Evolutionary conservation across 2,888 invertebrate genomes (phyloP).

Genomic region (Nyleta sp.): DNA sequence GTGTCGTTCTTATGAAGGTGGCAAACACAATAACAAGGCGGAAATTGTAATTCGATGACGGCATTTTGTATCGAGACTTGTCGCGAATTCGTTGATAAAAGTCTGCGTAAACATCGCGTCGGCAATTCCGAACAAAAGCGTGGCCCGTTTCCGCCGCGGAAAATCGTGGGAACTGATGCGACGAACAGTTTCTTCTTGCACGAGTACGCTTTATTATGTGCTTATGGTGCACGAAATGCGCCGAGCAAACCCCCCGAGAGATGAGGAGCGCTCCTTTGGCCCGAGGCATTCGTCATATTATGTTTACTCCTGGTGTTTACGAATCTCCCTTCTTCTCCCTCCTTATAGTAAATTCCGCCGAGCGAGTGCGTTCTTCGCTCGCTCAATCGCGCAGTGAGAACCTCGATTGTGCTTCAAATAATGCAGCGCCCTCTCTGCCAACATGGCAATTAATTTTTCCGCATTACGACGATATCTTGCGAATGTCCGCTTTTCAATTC

Average conservation of each 20-base stretch:
- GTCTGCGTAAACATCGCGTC: slow-evolving; percentile 54
- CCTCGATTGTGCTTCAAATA: slow-evolving; percentile 56
- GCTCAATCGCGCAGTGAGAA: slow-evolving; percentile 49
- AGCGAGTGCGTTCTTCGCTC: slow-evolving; percentile 47
- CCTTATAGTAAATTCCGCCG: slow-evolving; percentile 54
- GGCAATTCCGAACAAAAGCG: slow-evolving; percentile 60
- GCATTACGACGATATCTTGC: slow-evolving; percentile 3
- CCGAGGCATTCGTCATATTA: slow-evolving; percentile 81
- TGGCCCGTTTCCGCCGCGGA: slow-evolving; percentile 64
- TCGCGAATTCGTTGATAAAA: slow-evolving; percentile 59
- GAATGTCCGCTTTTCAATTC: no score
- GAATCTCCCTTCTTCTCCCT: slow-evolving; percentile 68
- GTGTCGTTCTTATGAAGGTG: no score
- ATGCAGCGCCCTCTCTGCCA: slow-evolving; percentile 25
- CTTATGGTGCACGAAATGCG: slow-evolving; percentile 66
- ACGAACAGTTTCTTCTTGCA: slow-evolving; percentile 64
- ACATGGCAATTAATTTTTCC: slow-evolving; percentile 42
- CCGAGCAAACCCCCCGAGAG: slow-evolving; percentile 63
- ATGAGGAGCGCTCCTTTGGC: slow-evolving; percentile 69
- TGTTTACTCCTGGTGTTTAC: slow-evolving; percentile 81
- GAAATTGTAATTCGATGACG: slow-evolving; percentile 55
- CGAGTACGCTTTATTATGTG: slow-evolving; percentile 65
- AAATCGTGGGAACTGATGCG: slow-evolving; percentile 65
- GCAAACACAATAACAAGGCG: slow-evolving; percentile 38
- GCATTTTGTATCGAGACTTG: slow-evolving; percentile 28